Conservation (phyloP, 2,888 invertebrate species). For the Nebria salina region DNA sequence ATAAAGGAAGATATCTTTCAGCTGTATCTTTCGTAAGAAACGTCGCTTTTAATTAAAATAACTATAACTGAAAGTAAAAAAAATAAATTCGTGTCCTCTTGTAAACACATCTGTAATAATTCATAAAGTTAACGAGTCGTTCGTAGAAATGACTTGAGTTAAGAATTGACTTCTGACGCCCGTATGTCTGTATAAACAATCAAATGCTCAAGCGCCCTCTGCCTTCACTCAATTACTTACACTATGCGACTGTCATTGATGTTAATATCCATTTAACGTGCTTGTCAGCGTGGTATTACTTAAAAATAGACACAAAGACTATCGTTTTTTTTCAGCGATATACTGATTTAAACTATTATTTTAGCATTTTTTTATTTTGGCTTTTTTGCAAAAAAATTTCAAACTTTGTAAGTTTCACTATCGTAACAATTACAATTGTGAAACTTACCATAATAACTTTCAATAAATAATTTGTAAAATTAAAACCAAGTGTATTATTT, state of each 20-base stretch:
- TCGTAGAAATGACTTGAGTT: not conserved
- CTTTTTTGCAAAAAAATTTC: too few species aligned
- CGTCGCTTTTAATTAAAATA: not conserved
- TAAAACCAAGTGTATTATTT: too few species aligned
- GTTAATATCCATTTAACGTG: conserved; percentile 33
- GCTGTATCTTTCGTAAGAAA: not conserved
- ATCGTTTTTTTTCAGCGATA: not conserved
- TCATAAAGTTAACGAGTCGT: not conserved
- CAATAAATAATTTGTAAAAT: too few species aligned
- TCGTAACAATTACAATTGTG: too few species aligned
- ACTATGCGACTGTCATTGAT: conserved; percentile 21
- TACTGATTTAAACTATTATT: too few species aligned
- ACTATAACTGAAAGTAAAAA: not conserved
- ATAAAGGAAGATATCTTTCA: not conserved
- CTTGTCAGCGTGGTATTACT: conserved; percentile 14
- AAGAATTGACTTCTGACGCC: conserved; percentile 21
- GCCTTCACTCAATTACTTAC: conserved; percentile 6
- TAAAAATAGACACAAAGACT: conserved; percentile 8
- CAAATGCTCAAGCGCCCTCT: conserved; percentile 16
- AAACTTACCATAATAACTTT: too few species aligned
- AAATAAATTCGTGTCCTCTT: not conserved
- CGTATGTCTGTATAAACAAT: conserved; percentile 43
- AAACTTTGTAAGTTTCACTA: too few species aligned
- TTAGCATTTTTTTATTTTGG: too few species aligned
- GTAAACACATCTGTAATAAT: not conserved